Percentiles rank a stretch among this genome's conserved stretches.
Evolutionary conservation across 2,797 vertebrate species (phyloP).

Genomic region (Spinus olivaceus): DNA sequence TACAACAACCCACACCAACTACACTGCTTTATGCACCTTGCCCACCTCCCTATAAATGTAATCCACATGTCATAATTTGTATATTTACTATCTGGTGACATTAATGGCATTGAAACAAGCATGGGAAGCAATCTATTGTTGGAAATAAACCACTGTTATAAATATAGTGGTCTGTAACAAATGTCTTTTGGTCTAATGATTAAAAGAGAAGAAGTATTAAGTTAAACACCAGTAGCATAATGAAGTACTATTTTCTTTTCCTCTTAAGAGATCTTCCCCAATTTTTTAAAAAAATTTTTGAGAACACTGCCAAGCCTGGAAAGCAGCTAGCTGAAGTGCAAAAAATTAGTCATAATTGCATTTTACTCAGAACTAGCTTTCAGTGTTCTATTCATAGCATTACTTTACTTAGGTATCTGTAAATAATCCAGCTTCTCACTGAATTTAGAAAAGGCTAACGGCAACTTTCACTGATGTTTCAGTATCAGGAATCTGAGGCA

Average conservation of each 20-base stretch:
- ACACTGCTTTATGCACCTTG: neutral
- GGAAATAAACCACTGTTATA: neutral
- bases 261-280: neutral
- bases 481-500: neutral
- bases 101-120: neutral
- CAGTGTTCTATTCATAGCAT: neutral
- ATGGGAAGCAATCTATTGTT: neutral
- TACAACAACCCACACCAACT: neutral
- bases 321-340: neutral
- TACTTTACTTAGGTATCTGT: neutral
- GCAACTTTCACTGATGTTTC: neutral
- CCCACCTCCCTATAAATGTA: neutral
- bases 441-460: neutral
- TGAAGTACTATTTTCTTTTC: neutral
- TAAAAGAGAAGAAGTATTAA: neutral
- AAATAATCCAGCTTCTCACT: slow-evolving; percentile 18
- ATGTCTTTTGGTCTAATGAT: neutral
- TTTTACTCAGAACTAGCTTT: slow-evolving; percentile 28
- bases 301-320: neutral
- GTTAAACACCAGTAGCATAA: neutral
- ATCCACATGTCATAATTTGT: neutral
- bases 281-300: neutral
- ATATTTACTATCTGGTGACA: neutral
- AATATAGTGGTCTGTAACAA: neutral
- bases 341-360: neutral